Evolutionary conservation across 1,140 invertebrate genomes (phyloP), one percentile per base, ranked within the genome.

Genomic region (Achatina immaculata): DNA sequence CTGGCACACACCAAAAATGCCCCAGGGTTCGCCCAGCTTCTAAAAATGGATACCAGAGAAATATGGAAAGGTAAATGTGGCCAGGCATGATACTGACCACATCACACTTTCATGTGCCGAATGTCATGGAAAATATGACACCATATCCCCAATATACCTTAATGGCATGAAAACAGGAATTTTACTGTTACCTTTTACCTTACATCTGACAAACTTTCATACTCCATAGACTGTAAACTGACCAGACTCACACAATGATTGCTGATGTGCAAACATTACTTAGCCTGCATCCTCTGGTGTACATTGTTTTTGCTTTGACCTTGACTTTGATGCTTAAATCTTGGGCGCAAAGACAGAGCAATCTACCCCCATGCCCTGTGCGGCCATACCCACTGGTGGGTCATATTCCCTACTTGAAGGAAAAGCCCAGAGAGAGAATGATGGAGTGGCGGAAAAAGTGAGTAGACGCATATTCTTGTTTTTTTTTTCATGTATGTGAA

Each of bases 231-330:
- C 51, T 14, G n/a, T n/a, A 55, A 16, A 16, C n/a, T 55, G 14
- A 55, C n/a, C n/a, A n/a, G 51, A 65, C 6, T 11, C 62, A 34
- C 66, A 36, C 7, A 38, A 69, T 69, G 34, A 19, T 34, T 69
- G 34, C 24, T 36, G 34, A 38, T 3, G 19, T 36, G 6, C 34
- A 16, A 11, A 69, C 66, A 16, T 69, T n/a, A 24, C 40, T 69
- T 4, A 16, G n/a, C 34, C 6, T 69, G 34, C 34, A 11, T 24
- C 40, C 34, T 42, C 4, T 69, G 34, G 66, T 69, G 19, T 38
- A 69, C 80, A 81, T 28, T 85, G 89, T 58, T 58, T 4, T 58
- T 58, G 55, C n/a, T 4, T n/a, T 58, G 55, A 24, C n/a, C 24
- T 14, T 58, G 55, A 58, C 21, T 14, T n/a, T 58, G n/a, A 58